Conservation (phyloP, 2,113 vertebrate species). For the Garra rufa region DNA sequence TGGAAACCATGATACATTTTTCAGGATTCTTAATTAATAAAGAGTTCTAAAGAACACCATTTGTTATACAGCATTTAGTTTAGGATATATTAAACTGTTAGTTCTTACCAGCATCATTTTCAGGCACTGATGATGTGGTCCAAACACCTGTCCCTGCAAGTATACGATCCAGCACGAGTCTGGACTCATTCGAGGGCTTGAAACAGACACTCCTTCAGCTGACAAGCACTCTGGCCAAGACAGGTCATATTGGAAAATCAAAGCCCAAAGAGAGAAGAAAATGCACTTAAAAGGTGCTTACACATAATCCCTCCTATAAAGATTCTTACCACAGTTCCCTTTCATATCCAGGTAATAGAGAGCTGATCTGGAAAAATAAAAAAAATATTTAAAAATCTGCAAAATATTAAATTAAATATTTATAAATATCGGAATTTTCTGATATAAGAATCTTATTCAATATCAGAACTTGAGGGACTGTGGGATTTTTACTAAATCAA, state of each 20-base stretch:
- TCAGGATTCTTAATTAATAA: background rate
- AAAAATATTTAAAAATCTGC: background rate
- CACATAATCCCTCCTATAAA: background rate
- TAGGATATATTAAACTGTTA: background rate
- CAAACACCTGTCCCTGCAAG: slow-evolving; percentile 76
- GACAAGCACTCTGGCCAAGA: slow-evolving; percentile 70
- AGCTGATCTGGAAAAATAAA: slow-evolving; percentile 69
- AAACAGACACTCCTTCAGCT: slow-evolving; percentile 67
- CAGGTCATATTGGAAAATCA: background rate
- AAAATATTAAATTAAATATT: background rate
- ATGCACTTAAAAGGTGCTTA: background rate
- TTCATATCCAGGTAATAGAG: slow-evolving; percentile 71
- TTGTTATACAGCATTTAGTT: background rate
- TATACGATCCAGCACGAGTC: slow-evolving; percentile 72
- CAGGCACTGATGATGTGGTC: slow-evolving; percentile 78
- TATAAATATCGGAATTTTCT: background rate
- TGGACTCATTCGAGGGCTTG: slow-evolving; percentile 76
- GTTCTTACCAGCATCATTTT: slow-evolving; percentile 72
- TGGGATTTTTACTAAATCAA: background rate
- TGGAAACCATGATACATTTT: background rate
- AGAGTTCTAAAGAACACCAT: background rate
- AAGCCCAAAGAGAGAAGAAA: background rate
- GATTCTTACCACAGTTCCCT: slow-evolving; percentile 72
- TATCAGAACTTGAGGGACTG: background rate
- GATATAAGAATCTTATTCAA: background rate